A percentile compares a stretch with the other conserved stretches of the same genome.
Conservation (phyloP, 1,140 invertebrate genomes). For the Caenorhabditis briggsae region DNA sequence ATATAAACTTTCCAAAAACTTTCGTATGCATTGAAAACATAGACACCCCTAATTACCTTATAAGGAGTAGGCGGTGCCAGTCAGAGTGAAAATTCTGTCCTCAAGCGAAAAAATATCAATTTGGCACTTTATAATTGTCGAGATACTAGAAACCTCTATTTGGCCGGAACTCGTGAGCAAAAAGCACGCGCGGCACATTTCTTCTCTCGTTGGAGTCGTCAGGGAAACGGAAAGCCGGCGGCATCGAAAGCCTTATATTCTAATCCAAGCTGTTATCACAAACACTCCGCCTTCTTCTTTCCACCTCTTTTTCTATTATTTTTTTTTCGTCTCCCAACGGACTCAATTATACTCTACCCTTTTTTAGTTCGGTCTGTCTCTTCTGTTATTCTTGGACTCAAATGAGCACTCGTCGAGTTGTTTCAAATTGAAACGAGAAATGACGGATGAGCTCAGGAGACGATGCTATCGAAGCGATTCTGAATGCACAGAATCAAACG, state of each 20-base stretch:
- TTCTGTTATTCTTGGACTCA: background rate
- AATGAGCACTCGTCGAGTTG: background rate
- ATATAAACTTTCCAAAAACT: too few species aligned
- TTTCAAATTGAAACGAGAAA: slow-evolving; percentile 27
- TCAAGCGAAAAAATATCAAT: slow-evolving; percentile 13
- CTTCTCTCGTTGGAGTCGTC: background rate
- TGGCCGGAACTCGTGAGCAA: slow-evolving; percentile 45
- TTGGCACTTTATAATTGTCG: background rate
- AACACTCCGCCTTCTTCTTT: background rate
- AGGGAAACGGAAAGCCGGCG: background rate
- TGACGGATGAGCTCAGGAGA: slow-evolving; percentile 43
- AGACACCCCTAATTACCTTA: too few species aligned
- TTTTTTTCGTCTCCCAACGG: too few species aligned
- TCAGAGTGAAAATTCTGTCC: background rate
- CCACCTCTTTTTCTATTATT: background rate
- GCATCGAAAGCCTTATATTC: background rate
- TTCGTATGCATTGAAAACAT: too few species aligned
- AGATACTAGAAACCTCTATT: slow-evolving; percentile 7
- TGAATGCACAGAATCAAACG: slow-evolving; percentile 19
- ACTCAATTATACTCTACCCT: background rate
- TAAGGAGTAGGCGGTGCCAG: too few species aligned
- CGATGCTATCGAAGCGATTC: slow-evolving; percentile 25
- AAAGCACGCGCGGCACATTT: background rate
- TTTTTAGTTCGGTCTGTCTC: background rate
- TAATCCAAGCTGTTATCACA: slow-evolving; percentile 44